phyloP scores from a whole-genome alignment of 2,113 vertebrate genomes.

The Geococcyx californianus region DNA sequence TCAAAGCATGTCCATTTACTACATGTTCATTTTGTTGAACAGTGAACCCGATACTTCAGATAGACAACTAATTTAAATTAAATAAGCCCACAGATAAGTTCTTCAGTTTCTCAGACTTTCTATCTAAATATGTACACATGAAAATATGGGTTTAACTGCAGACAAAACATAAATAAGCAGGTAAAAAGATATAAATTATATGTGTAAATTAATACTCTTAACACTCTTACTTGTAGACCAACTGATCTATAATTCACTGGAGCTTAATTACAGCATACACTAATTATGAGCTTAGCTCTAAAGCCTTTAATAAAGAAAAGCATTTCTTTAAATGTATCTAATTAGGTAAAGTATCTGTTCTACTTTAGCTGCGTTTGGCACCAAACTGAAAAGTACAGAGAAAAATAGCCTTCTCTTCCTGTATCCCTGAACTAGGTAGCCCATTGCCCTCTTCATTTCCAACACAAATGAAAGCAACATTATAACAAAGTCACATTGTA shows the following conservation, averaged over 20 bases:
- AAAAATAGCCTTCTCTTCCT: neutral
- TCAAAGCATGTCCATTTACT: neutral
- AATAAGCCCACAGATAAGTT: neutral
- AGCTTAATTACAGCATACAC: neutral
- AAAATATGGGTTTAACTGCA: neutral
- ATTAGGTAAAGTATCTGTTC: slow-evolving; percentile 21
- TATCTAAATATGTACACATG: neutral
- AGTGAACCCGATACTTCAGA: neutral
- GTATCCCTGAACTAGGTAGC: neutral
- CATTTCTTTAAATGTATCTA: slow-evolving; percentile 31
- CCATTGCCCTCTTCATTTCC: neutral
- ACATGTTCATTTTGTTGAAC: neutral
- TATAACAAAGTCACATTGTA: neutral
- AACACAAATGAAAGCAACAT: neutral
- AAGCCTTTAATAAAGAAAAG: slow-evolving; percentile 51
- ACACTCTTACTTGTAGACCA: neutral
- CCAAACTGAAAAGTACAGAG: neutral
- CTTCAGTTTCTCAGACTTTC: neutral
- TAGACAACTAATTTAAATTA: neutral
- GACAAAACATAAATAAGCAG: neutral
- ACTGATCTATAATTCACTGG: slow-evolving; percentile 11
- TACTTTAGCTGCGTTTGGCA: slow-evolving; percentile 10
- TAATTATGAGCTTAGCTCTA: slow-evolving; percentile 48
- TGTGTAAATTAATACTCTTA: neutral
- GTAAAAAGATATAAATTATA: neutral